Base-by-base conservation (phyloP, 2,797 vertebrate genomes). In the Myotis planiceps region DNA sequence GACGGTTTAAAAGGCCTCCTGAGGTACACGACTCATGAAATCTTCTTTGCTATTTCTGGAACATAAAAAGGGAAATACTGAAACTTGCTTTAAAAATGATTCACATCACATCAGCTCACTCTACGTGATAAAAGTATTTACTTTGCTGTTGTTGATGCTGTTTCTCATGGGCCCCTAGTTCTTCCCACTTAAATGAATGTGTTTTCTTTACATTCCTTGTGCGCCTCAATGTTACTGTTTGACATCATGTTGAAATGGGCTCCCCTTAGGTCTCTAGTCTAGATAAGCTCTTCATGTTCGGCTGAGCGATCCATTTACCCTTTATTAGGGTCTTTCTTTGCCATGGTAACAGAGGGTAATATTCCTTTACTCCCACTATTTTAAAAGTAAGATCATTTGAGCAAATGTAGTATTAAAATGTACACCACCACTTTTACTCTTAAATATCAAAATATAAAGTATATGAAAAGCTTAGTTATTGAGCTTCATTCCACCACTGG, bases 171-270 rank as follows among this genome's bases (percentile, higher is more conserved):
- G 9, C 5, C 42, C 49, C 16, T 29, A 86, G 13, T 82, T 58
- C 27, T 95, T 96, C 86, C 66, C 84, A 47, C 60, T 97, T 87
- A 74, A 97, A 55, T 4, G 1, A 1, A n/a, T 82, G n/a, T 29
- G 45, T 89, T 92, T 87, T 88, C 55, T 88, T 96, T 96, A 95
- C 76, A 97, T 93, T 92, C 97, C 96, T 74, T 90, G 42, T 0
- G 9, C 53, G 74, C 83, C 90, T 96, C 32, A 27, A 27, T 66
- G 90, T 92, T 96, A 45, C 81, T 97, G 60, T 92, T 66, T 93
- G 90, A 92, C 58, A 96, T 78, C 42, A 92, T 71, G 94, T 92
- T 81, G 68, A 96, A 97, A 96, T 72, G 19, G 95, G 88, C 96
- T 97, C 95, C 90, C 18, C 4, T 81, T 92, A 6, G 25, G 19